phyloP scores from a whole-genome alignment of 2,888 invertebrate genomes.

The Brenthis daphne region DNA sequence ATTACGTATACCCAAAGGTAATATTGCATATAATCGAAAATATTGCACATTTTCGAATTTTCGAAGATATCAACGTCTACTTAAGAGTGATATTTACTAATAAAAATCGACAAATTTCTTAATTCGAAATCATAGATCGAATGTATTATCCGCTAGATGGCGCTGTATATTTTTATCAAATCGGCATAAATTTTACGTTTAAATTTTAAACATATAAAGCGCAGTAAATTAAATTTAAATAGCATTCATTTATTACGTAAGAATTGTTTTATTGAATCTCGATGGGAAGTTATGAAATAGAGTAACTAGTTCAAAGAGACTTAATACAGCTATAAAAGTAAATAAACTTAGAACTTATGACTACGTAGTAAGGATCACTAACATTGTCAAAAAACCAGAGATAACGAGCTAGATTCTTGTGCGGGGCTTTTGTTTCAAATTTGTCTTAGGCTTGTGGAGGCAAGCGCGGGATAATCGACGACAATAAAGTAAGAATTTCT shows the following conservation, averaged over 20 bases:
- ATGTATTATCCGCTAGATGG: slow-evolving; percentile 26
- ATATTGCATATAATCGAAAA: slow-evolving; percentile 31
- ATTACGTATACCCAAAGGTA: slow-evolving; percentile 25
- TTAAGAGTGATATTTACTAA: slow-evolving; percentile 2
- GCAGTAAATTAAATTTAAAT: background rate
- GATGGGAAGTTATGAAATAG: background rate
- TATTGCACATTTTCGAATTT: slow-evolving; percentile 36
- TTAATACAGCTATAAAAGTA: background rate
- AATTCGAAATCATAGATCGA: slow-evolving; percentile 2
- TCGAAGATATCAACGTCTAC: slow-evolving; percentile 20
- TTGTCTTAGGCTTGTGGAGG: no score
- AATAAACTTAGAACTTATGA: no score
- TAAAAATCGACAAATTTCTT: slow-evolving; percentile 9
- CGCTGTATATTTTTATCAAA: slow-evolving; percentile 3
- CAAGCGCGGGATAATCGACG: no score
- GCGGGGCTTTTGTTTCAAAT: no score
- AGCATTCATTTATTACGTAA: slow-evolving; percentile 16
- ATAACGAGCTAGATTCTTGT: no score
- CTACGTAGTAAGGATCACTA: no score
- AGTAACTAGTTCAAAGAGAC: no score
- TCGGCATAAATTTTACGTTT: background rate
- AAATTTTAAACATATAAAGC: slow-evolving; percentile 20
- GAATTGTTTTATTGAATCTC: background rate
- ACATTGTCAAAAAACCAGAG: no score
- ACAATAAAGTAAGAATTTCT: no score